Evolutionary conservation across 2,113 vertebrate genomes (phyloP).

Genomic region (Barnardius zonarius): DNA sequence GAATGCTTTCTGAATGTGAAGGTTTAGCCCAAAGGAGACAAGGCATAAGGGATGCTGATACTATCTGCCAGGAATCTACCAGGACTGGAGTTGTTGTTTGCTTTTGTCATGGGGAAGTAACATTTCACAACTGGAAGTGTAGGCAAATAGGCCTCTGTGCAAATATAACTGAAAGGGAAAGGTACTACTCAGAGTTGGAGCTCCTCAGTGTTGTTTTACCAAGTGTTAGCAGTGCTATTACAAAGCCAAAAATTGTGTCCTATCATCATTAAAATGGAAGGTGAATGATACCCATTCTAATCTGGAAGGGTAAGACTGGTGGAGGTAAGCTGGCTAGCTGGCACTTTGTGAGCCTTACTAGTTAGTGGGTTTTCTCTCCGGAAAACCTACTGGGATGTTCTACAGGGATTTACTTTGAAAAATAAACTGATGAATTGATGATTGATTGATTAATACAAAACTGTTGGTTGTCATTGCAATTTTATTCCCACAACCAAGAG

Average conservation of each 20-base stretch:
- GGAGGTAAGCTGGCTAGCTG: not conserved
- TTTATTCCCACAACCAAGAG: not conserved
- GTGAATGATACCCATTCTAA: not conserved
- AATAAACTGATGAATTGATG: not conserved
- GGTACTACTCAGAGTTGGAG: not conserved
- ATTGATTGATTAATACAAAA: not conserved
- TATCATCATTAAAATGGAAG: not conserved
- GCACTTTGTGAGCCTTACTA: not conserved
- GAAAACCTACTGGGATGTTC: not conserved
- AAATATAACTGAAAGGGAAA: not conserved
- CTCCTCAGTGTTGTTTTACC: not conserved
- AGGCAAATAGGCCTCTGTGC: not conserved
- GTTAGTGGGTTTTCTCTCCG: not conserved
- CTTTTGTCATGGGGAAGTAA: not conserved
- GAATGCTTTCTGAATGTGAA: not conserved
- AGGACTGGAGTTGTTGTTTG: not conserved
- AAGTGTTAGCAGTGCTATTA: not conserved
- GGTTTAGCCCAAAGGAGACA: not conserved
- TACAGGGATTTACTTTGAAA: not conserved
- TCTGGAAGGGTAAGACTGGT: not conserved
- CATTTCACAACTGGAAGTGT: not conserved
- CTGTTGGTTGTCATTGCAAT: not conserved
- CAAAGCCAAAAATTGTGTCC: not conserved
- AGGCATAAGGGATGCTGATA: not conserved
- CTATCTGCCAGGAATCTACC: not conserved